These are phyloP conservation scores for Champsocephalus esox DNA, from an alignment of 2,797 vertebrate species.

Conservation along the genomic window DNA sequence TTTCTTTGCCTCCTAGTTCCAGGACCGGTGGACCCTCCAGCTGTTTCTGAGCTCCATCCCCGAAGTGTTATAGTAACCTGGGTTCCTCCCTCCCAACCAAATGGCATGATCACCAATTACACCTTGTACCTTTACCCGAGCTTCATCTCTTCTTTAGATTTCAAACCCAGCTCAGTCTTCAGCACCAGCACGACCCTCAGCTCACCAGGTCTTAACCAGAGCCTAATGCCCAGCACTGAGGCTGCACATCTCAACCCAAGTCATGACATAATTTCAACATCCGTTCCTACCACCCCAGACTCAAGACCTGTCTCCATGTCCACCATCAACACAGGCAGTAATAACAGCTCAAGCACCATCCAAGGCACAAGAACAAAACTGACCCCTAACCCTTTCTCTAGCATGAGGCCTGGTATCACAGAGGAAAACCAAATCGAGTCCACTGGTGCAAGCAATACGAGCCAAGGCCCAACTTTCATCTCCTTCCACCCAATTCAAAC, in stretches of 20 bases:
- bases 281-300: conserved; percentile 24
- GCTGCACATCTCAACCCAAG: conserved; percentile 13
- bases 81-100: conserved; percentile 70
- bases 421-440: conserved; percentile 22
- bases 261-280: conserved; percentile 34
- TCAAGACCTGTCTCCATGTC: conserved; percentile 22
- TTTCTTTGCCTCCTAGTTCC: conserved; percentile 60
- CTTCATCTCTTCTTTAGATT: conserved; percentile 17
- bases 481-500: conserved; percentile 20
- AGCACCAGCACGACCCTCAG: conserved; percentile 22
- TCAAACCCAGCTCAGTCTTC: conserved; percentile 28
- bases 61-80: conserved; percentile 63
- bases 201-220: conserved; percentile 26
- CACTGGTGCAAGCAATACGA: conserved; percentile 21
- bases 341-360: conserved; percentile 29
- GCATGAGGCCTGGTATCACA: conserved; percentile 26
- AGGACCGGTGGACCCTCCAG: conserved; percentile 60
- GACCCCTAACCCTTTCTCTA: conserved; percentile 5
- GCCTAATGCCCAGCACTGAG: conserved; percentile 18
- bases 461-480: conserved; percentile 18
- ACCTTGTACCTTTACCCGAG: conserved; percentile 60
- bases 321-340: conserved; percentile 1
- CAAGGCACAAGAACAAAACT: neutral
- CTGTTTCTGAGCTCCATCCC: conserved; percentile 60
- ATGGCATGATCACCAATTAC: conserved; percentile 75